These are phyloP conservation scores for Synodontis membranacea DNA, from an alignment of 2,113 vertebrate genomes.

Conservation along the genomic window DNA sequence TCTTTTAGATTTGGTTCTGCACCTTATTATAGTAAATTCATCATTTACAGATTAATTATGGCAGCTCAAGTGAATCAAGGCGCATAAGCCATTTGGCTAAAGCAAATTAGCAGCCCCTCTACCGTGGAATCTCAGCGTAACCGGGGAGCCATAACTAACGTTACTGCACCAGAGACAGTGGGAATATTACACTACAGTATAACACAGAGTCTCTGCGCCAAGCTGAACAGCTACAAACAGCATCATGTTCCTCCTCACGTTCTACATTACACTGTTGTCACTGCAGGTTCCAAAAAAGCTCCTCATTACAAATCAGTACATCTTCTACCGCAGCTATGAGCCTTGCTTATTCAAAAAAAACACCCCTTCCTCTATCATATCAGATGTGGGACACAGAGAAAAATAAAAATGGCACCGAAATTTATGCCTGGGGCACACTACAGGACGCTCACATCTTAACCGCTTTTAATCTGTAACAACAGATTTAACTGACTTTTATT, in stretches of 20 bases:
- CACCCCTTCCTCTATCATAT: not conserved
- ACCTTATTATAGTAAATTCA: slow-evolving; percentile 22
- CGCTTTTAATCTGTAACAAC: no score
- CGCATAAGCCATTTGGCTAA: not conserved
- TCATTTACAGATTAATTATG: slow-evolving; percentile 5
- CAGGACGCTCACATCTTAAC: no score
- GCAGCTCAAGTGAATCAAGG: slow-evolving; percentile 9
- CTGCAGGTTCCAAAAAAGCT: slow-evolving; percentile 30
- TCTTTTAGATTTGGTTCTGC: not conserved
- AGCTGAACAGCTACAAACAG: slow-evolving; percentile 35
- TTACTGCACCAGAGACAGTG: slow-evolving; percentile 21
- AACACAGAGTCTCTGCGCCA: slow-evolving; percentile 4
- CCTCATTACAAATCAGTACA: slow-evolving; percentile 34
- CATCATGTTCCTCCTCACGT: slow-evolving; percentile 21
- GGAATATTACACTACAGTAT: slow-evolving; percentile 29
- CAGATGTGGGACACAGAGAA: not conserved
- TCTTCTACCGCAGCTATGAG: not conserved
- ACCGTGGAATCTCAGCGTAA: slow-evolving; percentile 16
- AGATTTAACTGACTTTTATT: no score
- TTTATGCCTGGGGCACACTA: no score
- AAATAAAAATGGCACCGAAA: not conserved
- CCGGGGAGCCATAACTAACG: slow-evolving; percentile 35
- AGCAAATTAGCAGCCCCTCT: slow-evolving; percentile 16
- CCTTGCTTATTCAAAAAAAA: not conserved
- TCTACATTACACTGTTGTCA: slow-evolving; percentile 35